These are phyloP conservation scores for Ennomos fuscantarius DNA, from an alignment of 2,888 invertebrate genomes.

Conservation along the genomic window DNA sequence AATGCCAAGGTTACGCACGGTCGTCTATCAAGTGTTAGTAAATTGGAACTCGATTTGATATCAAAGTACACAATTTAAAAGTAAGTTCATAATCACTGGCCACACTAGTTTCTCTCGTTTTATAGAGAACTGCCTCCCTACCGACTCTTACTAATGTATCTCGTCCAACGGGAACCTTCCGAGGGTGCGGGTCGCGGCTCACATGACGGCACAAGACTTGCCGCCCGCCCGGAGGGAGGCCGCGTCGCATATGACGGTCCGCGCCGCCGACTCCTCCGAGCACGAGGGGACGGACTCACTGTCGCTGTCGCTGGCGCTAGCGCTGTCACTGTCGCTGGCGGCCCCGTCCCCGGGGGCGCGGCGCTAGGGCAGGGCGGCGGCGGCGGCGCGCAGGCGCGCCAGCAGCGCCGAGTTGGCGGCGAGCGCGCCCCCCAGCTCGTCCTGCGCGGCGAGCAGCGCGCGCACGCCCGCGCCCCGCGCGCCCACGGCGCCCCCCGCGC, in stretches of 20 bases:
- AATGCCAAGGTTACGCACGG: slow-evolving; percentile 24
- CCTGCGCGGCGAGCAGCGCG: slow-evolving; percentile 64
- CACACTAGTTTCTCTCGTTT: not conserved
- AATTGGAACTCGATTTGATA: slow-evolving; percentile 26
- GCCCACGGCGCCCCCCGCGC: slow-evolving; percentile 32
- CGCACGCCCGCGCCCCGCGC: slow-evolving; percentile 57
- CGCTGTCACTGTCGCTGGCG: not conserved
- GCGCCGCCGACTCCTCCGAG: slow-evolving; percentile 11
- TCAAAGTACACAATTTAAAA: slow-evolving; percentile 10
- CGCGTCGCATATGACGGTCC: slow-evolving; percentile 46
- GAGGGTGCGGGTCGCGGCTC: slow-evolving; percentile 2
- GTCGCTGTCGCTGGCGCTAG: not conserved
- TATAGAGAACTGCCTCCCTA: not conserved
- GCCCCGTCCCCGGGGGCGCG: not conserved
- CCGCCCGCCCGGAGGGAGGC: slow-evolving; percentile 3
- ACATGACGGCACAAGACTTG: slow-evolving; percentile 15
- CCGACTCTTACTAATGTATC: not conserved
- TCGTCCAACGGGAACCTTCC: no score
- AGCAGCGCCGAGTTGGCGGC: slow-evolving; percentile 58
- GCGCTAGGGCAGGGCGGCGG: slow-evolving; percentile 45
- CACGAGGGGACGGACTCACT: not conserved
- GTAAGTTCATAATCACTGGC: slow-evolving; percentile 3
- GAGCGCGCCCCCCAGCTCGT: slow-evolving; percentile 53
- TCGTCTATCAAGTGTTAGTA: slow-evolving; percentile 21
- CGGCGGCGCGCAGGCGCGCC: slow-evolving; percentile 36